Conservation (phyloP, 1,140 invertebrate genomes). For the Euwallacea similis region DNA sequence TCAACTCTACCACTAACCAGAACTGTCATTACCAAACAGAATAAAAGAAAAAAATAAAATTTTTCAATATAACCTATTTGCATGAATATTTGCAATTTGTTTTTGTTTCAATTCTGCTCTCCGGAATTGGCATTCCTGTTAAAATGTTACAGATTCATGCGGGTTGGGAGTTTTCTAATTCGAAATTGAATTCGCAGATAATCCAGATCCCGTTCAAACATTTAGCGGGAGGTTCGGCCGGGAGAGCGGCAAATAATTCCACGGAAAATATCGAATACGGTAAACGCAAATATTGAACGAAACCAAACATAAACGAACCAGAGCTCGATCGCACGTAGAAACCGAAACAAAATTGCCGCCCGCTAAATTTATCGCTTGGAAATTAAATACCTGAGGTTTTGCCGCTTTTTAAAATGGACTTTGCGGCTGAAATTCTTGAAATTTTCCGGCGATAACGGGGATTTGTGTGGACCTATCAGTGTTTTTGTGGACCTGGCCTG, state of each 20-base stretch:
- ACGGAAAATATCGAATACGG: constrained; percentile 3
- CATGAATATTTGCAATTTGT: too few species aligned
- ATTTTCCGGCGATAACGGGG: constrained; percentile 1
- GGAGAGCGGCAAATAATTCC: background rate
- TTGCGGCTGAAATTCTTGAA: constrained; percentile 6
- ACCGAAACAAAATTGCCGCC: constrained; percentile 7
- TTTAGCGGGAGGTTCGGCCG: background rate
- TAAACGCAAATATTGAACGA: background rate
- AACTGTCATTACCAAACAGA: too few species aligned
- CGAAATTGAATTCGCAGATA: too few species aligned
- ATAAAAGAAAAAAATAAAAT: too few species aligned
- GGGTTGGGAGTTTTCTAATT: too few species aligned
- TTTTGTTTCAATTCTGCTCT: too few species aligned
- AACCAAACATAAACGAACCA: constrained; percentile 6
- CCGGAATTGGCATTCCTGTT: too few species aligned
- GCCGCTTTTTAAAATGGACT: constrained; percentile 10
- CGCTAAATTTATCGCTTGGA: constrained; percentile 12
- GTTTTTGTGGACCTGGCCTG: too few species aligned
- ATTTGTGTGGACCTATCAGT: background rate
- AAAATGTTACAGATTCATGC: too few species aligned
- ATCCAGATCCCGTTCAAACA: background rate
- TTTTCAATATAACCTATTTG: too few species aligned
- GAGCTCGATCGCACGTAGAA: constrained; percentile 8
- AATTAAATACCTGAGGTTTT: constrained; percentile 8
- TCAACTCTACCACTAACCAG: too few species aligned